Percentiles rank a stretch among this genome's conserved stretches.
These are phyloP conservation scores for Lamproptera curius DNA, from an alignment of 2,888 invertebrate genomes.

Conservation along the genomic window DNA sequence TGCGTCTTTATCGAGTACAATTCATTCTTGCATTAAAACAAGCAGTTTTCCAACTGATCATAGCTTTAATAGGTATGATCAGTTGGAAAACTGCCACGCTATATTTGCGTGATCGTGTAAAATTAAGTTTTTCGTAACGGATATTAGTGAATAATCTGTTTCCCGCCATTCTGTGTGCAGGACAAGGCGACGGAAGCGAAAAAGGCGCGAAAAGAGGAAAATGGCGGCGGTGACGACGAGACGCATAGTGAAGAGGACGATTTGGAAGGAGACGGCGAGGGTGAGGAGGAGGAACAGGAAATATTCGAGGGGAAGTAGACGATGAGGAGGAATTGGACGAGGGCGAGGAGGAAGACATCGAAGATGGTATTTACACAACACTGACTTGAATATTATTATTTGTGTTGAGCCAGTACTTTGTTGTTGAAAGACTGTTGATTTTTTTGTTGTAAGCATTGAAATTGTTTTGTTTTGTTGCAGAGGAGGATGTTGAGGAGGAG, in stretches of 20 bases:
- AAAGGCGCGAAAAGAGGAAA: constrained; percentile 89
- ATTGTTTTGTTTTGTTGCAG: constrained; percentile 52
- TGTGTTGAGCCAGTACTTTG: too few relatives aligned
- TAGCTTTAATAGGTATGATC: too few relatives aligned
- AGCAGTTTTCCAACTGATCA: too few relatives aligned
- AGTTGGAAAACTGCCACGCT: too few relatives aligned
- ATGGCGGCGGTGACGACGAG: constrained; percentile 81
- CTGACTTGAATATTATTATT: not conserved
- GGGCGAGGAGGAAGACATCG: constrained; percentile 82
- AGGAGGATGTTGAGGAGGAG: constrained; percentile 74
- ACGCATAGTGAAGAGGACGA: constrained; percentile 82
- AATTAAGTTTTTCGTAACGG: not conserved
- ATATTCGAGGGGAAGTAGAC: constrained; percentile 79
- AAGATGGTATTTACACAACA: constrained; percentile 52
- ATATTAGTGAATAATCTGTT: not conserved
- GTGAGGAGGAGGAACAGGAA: constrained; percentile 80
- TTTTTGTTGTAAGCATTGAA: not conserved
- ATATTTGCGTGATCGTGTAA: not conserved
- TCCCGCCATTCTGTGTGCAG: constrained; percentile 49
- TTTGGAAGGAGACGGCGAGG: constrained; percentile 79
- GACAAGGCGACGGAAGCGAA: constrained; percentile 86
- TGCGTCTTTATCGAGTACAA: too few relatives aligned
- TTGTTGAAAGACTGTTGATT: too few relatives aligned
- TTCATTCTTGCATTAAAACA: too few relatives aligned
- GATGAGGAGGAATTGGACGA: constrained; percentile 81